Evolutionary conservation across 2,113 vertebrate genomes (phyloP).

Genomic region (Ciconia boyciana): DNA sequence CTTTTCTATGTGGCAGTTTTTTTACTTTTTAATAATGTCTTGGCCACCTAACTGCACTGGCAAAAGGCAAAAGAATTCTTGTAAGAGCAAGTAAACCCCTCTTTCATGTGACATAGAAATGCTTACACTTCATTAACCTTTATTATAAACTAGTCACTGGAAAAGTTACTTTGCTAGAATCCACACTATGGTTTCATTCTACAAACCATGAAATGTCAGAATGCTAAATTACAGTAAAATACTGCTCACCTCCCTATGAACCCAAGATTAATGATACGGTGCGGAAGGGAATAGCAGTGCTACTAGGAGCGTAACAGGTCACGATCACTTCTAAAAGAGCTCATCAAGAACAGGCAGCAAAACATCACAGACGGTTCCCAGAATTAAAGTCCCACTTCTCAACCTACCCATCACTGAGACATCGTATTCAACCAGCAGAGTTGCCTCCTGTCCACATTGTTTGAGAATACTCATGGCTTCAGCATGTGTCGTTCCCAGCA

Average conservation of each 20-base stretch:
- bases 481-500: constrained; percentile 88
- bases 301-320: not conserved
- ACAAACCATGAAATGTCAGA: constrained; percentile 35
- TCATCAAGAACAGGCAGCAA: constrained; percentile 19
- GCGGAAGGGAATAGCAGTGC: constrained; percentile 3
- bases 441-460: constrained; percentile 96
- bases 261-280: constrained; percentile 49
- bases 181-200: constrained; percentile 15
- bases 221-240: constrained; percentile 45
- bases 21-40: not conserved
- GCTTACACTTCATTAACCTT: constrained; percentile 35
- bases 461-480: constrained; percentile 98
- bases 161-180: constrained; percentile 50
- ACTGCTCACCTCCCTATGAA: constrained; percentile 63
- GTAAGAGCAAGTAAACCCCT: not conserved
- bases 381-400: not conserved
- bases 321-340: constrained; percentile 3
- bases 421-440: constrained; percentile 93
- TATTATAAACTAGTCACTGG: constrained; percentile 42
- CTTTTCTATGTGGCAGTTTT: not conserved
- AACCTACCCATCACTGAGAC: constrained; percentile 94
- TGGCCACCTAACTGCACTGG: not conserved
- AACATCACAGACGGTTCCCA: not conserved
- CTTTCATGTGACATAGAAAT: not conserved
- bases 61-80: constrained; percentile 8